Percentiles rank a stretch among this genome's conserved stretches.
Conservation (phyloP, 1,140 invertebrate species). For the Lycorma delicatula region DNA sequence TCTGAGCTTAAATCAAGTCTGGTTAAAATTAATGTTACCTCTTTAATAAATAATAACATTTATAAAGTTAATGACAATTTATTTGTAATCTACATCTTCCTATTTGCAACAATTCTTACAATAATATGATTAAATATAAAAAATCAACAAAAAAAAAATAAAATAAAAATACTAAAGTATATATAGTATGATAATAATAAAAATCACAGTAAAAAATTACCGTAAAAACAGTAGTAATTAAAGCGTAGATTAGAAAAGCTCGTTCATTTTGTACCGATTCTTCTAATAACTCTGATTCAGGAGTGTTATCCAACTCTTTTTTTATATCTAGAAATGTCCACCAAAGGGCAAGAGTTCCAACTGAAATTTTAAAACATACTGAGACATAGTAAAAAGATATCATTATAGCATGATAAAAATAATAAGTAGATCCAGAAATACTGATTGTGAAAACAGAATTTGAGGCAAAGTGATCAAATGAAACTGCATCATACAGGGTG, state of each 20-base stretch:
- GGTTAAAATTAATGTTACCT: too few species aligned
- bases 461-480: too few species aligned
- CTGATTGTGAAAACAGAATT: not conserved
- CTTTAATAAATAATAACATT: too few species aligned
- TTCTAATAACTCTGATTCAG: constrained; percentile 50
- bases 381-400: not conserved
- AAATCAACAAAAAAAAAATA: too few species aligned
- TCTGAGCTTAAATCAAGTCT: too few species aligned
- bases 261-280: constrained; percentile 78
- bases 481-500: too few species aligned
- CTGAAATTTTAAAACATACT: constrained; percentile 33
- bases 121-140: too few species aligned
- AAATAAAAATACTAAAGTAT: not conserved
- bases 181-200: not conserved
- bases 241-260: constrained; percentile 73
- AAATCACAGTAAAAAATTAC: constrained; percentile 43
- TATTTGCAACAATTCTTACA: too few species aligned
- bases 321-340: constrained; percentile 77
- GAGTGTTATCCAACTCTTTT: constrained; percentile 53
- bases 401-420: not conserved
- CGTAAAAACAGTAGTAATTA: constrained; percentile 79
- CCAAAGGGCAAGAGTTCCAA: constrained; percentile 74
- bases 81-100: too few species aligned
- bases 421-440: not conserved
- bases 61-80: too few species aligned